Base-by-base conservation (phyloP, 2,888 invertebrate species). In the Ariolimax columbianus region DNA sequence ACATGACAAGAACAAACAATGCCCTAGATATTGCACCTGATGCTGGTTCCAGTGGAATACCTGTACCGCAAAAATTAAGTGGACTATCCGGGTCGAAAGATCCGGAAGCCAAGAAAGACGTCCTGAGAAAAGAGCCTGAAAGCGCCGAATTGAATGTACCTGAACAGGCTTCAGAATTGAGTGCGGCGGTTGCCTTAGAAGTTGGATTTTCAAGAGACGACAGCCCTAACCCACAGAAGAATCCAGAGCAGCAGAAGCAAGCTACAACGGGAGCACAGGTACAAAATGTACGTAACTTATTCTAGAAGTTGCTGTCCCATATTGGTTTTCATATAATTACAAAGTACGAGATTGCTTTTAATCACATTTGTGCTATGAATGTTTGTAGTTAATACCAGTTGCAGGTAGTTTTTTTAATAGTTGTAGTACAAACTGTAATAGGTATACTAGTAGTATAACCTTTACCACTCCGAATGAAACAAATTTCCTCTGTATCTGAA, bases 1-100 rank as follows among this genome's bases (percentile, higher is more conserved):
- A 38, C 66, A 78, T 55, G 4, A 78, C 78, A 19, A 78, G 43
- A 30, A 78, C 78, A 40, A 78, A 78, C 26, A 78, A 78, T 78
- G 78, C 78, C 11, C 36, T 78, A 11, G 77, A 77, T 38, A 36
- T 77, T 17, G 6, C 63, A 4, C 1, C 78, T 78, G 78, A 78
- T 40, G 11, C 63, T n/a, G 30, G 40, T 47, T 47, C 73, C 43
- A 47, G 30, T 47, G 73, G 47, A 14, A 55, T 19, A 55, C 9
- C 9, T 47, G 55, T 17, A 55, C 55, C 55, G 23, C 55, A 55
- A 19, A 47, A 14, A 9, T 43, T 47, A 0, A 47, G 0, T 47
- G 47, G 43, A n/a, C 47, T 14, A n/a, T 38, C 43, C 9, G 26
- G 1, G 17, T 1, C 72, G 2, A 40, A 40, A 9, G 40, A 26